Conservation (phyloP, 2,113 vertebrate genomes). For the Apodemus speciosus region DNA sequence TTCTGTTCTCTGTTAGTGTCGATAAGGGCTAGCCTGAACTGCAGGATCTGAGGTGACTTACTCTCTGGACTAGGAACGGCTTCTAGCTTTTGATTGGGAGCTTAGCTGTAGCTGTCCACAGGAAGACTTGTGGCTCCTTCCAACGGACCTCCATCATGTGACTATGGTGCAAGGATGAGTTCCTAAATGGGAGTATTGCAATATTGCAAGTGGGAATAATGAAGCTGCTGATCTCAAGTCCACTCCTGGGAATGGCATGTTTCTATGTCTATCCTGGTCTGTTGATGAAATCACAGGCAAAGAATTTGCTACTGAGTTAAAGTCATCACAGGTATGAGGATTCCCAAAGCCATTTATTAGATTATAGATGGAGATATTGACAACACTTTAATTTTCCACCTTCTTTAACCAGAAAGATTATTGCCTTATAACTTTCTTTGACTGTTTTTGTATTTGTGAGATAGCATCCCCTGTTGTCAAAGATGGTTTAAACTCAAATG, state of each 20-base stretch:
- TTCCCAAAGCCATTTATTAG: neutral
- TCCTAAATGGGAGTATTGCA: neutral
- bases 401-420: neutral
- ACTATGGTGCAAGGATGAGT: neutral
- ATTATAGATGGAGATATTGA: neutral
- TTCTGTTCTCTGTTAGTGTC: neutral
- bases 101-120: neutral
- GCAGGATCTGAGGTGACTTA: neutral
- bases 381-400: neutral
- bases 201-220: neutral
- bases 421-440: neutral
- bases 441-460: neutral
- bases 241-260: neutral
- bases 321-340: neutral
- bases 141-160: neutral
- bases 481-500: no score
- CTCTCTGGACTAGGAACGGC: neutral
- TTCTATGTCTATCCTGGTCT: neutral
- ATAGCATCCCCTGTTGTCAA: neutral
- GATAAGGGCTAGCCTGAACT: neutral
- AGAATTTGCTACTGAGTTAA: neutral
- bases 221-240: neutral
- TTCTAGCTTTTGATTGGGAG: neutral
- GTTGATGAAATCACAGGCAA: neutral
- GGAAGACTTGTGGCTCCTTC: neutral